Conservation (phyloP, 2,888 invertebrate species). For the Rhamnusium bicolor region DNA sequence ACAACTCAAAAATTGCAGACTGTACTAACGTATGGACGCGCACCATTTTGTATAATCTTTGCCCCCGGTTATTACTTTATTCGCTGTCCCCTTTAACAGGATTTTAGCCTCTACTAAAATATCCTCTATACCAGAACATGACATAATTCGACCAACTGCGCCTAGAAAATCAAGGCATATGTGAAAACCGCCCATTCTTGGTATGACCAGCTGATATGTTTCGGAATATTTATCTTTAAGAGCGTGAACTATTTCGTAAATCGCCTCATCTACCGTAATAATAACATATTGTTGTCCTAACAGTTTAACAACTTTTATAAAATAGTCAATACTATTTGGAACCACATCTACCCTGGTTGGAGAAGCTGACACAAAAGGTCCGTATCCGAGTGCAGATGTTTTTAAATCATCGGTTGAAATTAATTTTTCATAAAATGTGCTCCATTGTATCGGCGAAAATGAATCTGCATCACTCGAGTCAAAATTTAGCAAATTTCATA, state of each 20-base stretch:
- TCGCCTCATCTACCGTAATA: background rate
- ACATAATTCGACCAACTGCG: too few relatives aligned
- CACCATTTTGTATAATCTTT: conserved; percentile 14
- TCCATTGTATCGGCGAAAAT: background rate
- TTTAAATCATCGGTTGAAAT: too few relatives aligned
- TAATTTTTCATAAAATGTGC: too few relatives aligned
- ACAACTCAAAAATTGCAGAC: conserved; percentile 13
- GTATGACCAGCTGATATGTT: background rate
- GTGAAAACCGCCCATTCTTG: too few relatives aligned
- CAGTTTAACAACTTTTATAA: background rate
- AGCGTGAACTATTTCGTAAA: background rate
- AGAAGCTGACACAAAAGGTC: background rate
- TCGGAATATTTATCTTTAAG: background rate
- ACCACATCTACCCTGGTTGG: background rate
- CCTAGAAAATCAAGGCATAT: too few relatives aligned
- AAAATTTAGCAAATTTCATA: background rate
- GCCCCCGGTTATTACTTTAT: too few relatives aligned
- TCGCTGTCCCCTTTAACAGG: too few relatives aligned
- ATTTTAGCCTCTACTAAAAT: too few relatives aligned
- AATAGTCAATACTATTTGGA: background rate
- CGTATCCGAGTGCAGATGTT: too few relatives aligned
- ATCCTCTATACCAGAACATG: too few relatives aligned
- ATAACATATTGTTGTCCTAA: background rate
- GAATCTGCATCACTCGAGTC: background rate
- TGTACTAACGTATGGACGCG: background rate